Percentiles rank a stretch among this genome's conserved stretches.
These are phyloP conservation scores for Halichoeres trimaculatus DNA, from an alignment of 2,113 vertebrate genomes.

Conservation along the genomic window DNA sequence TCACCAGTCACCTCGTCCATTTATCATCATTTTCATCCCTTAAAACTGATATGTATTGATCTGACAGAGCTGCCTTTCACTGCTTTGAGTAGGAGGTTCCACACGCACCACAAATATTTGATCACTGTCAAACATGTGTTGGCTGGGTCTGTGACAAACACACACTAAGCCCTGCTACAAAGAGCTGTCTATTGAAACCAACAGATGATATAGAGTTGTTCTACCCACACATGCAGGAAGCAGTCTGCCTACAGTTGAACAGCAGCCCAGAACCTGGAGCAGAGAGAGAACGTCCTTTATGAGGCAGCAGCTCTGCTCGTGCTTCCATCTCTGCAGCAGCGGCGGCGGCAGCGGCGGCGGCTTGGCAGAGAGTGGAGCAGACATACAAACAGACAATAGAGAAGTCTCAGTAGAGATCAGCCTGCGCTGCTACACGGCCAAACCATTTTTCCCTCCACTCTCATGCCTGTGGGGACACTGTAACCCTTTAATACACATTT, in stretches of 20 bases:
- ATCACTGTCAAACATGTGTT: constrained; percentile 78
- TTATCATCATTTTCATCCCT: constrained; percentile 71
- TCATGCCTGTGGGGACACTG: constrained; percentile 40
- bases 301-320: constrained; percentile 58
- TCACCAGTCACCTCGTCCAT: constrained; percentile 54
- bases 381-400: constrained; percentile 69
- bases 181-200: constrained; percentile 68
- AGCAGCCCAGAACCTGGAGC: constrained; percentile 69
- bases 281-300: constrained; percentile 69
- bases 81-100: constrained; percentile 64
- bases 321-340: constrained; percentile 50
- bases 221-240: constrained; percentile 73
- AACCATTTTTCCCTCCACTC: constrained; percentile 13
- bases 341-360: constrained; percentile 20
- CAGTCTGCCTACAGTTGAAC: constrained; percentile 75
- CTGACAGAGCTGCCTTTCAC: constrained; percentile 59
- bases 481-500: constrained; percentile 55
- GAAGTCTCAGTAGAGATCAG: constrained; percentile 65
- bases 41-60: constrained; percentile 70
- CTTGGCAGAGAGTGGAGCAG: constrained; percentile 64
- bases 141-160: constrained; percentile 63
- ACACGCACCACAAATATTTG: constrained; percentile 68
- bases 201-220: constrained; percentile 72
- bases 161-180: constrained; percentile 62
- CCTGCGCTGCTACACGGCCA: constrained; percentile 38